Evolutionary conservation across 1,140 invertebrate genomes (phyloP), one percentile per base, ranked within the genome.

Genomic region (Drosophila nebulosa): DNA sequence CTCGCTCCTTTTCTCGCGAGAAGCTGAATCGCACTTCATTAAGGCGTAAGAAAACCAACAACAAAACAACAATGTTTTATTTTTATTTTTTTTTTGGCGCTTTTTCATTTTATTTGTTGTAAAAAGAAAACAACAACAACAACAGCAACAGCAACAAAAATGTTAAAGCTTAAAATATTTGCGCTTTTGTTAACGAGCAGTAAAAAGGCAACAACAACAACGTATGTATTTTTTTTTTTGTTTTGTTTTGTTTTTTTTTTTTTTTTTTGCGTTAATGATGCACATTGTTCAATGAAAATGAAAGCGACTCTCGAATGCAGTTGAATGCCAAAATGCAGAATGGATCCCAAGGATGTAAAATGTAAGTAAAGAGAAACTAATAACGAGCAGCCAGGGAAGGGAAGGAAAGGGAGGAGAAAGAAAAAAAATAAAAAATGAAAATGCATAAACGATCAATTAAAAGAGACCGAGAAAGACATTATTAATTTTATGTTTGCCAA

Each of bases 1-100:
- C 5, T 1, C 3, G 3, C n/a, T 18, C 36, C 18, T 0, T n/a
- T 21, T 35, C 56, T 68, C 55, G 64, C 63, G 67, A 66, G 71
- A 78, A 86, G 86, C 81, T 86, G 81, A 86, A 86, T 81, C 83
- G 81, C 78, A 86, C 81, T 88, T 86, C 81, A 86, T 86, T 86
- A 86, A 78, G 80, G 62, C 67, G 74, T 67, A 65, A 69, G 62
- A 65, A 61, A 65, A 32, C 39, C 39, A 59, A 52, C 14, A 24
- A 71, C 42, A 27, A 39, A 61, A 35, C 26, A 56, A 55, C 53
- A 72, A 66, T 42, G 14, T 39, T 59, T 26, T 52, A 53, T 53
- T 36, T 10, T 24, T 52, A 4, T 62, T 42, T 58, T 53, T 64
- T 69, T 64, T 63, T 53, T 62, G n/a, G n/a, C 2, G 30, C 50